A percentile compares a stretch with the other conserved stretches of the same genome.
Evolutionary conservation across 2,888 invertebrate species (phyloP).

Genomic region (Nymphalis urticae): DNA sequence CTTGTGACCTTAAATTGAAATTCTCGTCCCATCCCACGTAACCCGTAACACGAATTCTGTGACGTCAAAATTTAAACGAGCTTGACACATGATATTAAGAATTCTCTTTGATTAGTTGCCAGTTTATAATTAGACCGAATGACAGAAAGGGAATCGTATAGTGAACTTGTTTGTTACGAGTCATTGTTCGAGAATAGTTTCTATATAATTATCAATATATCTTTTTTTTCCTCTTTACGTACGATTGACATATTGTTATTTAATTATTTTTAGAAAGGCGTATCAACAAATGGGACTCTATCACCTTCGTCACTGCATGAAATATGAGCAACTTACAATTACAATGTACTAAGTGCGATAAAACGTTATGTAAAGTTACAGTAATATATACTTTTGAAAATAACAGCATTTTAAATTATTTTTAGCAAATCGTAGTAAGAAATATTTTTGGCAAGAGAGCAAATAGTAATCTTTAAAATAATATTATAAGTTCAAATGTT

Average conservation of each 20-base stretch:
- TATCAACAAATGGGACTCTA: too few species aligned
- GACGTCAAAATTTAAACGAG: conserved; percentile 22
- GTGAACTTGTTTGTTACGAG: conserved; percentile 3
- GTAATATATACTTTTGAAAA: too few species aligned
- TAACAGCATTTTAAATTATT: neutral
- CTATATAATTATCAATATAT: neutral
- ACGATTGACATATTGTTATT: too few species aligned
- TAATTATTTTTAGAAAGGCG: too few species aligned
- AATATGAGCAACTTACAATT: too few species aligned
- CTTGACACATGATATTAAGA: conserved; percentile 20
- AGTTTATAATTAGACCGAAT: conserved; percentile 26
- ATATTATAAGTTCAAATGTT: neutral
- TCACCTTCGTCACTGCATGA: too few species aligned
- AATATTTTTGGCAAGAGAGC: neutral
- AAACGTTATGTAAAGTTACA: too few species aligned
- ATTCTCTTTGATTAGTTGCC: conserved; percentile 27
- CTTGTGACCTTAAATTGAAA: conserved; percentile 46
- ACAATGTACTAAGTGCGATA: too few species aligned
- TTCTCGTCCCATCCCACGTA: conserved; percentile 37
- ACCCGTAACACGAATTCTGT: neutral
- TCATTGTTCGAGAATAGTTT: conserved; percentile 8
- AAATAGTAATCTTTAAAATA: neutral
- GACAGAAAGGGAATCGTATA: conserved; percentile 14
- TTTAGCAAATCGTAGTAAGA: neutral
- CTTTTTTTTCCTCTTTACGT: too few species aligned